A percentile compares a stretch with the other conserved stretches of the same genome.
These are phyloP conservation scores for Leptopilina clavipes DNA, from an alignment of 1,140 invertebrate species.

Conservation along the genomic window DNA sequence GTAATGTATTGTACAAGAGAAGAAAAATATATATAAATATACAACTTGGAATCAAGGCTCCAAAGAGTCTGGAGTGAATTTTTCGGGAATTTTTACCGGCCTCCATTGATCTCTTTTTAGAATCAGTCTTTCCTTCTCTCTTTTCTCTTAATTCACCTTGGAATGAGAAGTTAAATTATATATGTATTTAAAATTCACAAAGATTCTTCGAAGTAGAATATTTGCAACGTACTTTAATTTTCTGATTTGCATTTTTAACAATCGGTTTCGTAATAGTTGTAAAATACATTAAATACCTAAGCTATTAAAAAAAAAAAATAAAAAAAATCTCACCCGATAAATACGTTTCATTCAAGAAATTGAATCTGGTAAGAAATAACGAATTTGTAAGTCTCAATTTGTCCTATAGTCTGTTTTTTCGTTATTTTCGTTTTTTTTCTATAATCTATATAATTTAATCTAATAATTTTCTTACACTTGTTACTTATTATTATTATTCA, in stretches of 20 bases:
- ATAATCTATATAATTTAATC: too few relatives aligned
- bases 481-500: too few relatives aligned
- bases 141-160: slow-evolving; percentile 25
- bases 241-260: slow-evolving; percentile 28
- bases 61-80: slow-evolving; percentile 12
- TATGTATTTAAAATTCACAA: slow-evolving; percentile 23
- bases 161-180: slow-evolving; percentile 23
- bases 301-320: background rate
- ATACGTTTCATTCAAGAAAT: background rate
- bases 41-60: slow-evolving; percentile 1
- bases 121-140: slow-evolving; percentile 11
- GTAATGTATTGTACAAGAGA: background rate
- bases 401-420: too few relatives aligned
- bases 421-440: too few relatives aligned
- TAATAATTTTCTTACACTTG: too few relatives aligned
- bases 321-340: background rate
- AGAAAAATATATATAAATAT: background rate
- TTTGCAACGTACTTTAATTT: slow-evolving; percentile 20
- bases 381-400: background rate
- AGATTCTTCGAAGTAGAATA: slow-evolving; percentile 27
- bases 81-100: slow-evolving; percentile 15
- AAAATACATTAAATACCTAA: background rate
- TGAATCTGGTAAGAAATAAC: too few relatives aligned
- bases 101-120: slow-evolving; percentile 9
- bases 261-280: slow-evolving; percentile 23